A percentile compares a stretch with the other conserved stretches of the same genome.
phyloP scores from a whole-genome alignment of 2,113 vertebrate species.

The Marmota monax region DNA sequence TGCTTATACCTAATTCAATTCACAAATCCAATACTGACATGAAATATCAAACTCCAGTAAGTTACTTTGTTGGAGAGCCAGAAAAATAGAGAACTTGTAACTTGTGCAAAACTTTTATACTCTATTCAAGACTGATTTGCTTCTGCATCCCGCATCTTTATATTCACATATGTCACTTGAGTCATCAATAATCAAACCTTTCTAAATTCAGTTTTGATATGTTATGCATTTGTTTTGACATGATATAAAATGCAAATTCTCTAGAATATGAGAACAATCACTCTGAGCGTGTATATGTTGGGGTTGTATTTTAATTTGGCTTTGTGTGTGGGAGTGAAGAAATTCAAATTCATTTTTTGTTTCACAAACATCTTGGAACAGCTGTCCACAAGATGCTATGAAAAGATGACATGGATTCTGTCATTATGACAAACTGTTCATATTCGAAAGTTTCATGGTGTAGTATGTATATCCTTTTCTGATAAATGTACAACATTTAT shows the following conservation, averaged over 20 bases:
- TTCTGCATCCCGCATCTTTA: not conserved
- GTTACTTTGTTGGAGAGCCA: conserved; percentile 30
- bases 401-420: not conserved
- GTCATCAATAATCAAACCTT: conserved; percentile 35
- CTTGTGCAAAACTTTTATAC: not conserved
- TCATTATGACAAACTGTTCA: not conserved
- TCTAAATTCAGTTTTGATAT: conserved; percentile 40
- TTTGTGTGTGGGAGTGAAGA: conserved; percentile 8
- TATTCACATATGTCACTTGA: conserved; percentile 37
- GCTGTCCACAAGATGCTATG: not conserved
- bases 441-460: not conserved
- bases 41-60: conserved; percentile 40
- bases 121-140: not conserved
- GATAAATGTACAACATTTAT: conserved; percentile 11
- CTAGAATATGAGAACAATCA: conserved; percentile 39
- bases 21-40: conserved; percentile 3
- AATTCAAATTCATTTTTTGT: conserved; percentile 20
- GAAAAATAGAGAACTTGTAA: not conserved
- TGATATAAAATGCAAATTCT: not conserved
- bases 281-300: not conserved
- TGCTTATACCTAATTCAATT: conserved; percentile 49
- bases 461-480: conserved; percentile 25
- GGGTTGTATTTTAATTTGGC: conserved; percentile 34
- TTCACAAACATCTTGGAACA: conserved; percentile 30
- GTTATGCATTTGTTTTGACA: conserved; percentile 52